Conservation (phyloP, 2,797 vertebrate genomes). For the Danio jaintianensis region DNA sequence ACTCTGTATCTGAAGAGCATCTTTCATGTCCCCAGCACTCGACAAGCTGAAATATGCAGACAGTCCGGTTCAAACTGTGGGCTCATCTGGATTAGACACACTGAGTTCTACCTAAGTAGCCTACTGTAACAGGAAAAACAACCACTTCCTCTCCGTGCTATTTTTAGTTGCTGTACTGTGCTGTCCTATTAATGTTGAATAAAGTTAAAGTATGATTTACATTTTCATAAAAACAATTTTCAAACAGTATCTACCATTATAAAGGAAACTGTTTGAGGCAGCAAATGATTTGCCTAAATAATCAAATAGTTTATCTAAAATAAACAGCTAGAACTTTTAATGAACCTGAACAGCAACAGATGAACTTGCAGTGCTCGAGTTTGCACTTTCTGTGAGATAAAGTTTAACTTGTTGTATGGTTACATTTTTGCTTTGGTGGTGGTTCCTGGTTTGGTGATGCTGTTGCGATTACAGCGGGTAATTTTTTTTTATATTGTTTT, state of each 20-base stretch:
- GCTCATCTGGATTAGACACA: background rate
- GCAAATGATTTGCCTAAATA: background rate
- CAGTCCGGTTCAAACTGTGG: background rate
- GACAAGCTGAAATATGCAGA: background rate
- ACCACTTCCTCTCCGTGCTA: slow-evolving; percentile 25
- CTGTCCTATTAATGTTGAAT: background rate
- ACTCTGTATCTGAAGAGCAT: background rate
- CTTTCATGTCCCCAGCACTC: background rate
- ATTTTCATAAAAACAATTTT: background rate
- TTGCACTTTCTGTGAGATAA: background rate
- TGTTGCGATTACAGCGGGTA: too few relatives aligned
- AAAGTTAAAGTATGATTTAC: background rate
- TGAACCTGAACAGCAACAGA: background rate
- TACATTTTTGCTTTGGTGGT: too few relatives aligned
- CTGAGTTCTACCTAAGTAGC: background rate
- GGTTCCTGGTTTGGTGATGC: too few relatives aligned
- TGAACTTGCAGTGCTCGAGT: background rate
- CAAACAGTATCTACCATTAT: background rate
- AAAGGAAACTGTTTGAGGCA: background rate
- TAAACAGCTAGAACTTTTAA: background rate
- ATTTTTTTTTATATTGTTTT: too few relatives aligned
- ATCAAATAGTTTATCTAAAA: background rate
- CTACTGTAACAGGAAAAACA: slow-evolving; percentile 24
- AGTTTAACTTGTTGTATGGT: background rate
- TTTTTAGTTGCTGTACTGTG: slow-evolving; percentile 7